These are phyloP conservation scores for Habrosyne pyritoides DNA, from an alignment of 2,888 invertebrate species.

Conservation along the genomic window DNA sequence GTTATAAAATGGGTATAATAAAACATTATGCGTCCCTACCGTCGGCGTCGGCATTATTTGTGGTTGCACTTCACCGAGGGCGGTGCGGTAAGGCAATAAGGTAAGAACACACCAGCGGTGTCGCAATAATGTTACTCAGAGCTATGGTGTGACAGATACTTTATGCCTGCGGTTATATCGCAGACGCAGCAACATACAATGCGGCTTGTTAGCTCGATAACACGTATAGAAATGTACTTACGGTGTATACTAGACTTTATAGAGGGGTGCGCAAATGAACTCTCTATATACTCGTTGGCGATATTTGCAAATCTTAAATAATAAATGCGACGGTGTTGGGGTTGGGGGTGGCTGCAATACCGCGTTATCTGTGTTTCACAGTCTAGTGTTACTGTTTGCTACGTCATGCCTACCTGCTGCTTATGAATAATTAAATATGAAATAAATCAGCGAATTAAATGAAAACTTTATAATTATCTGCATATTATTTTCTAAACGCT, in stretches of 20 bases:
- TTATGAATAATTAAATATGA: neutral
- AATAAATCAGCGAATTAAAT: neutral
- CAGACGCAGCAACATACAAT: slow-evolving; percentile 30
- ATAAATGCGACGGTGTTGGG: slow-evolving; percentile 62
- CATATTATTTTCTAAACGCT: no score
- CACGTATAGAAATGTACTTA: slow-evolving; percentile 27
- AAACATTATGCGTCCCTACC: slow-evolving; percentile 73
- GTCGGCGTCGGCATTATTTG: slow-evolving; percentile 56
- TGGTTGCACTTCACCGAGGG: slow-evolving; percentile 65
- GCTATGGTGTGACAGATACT: slow-evolving; percentile 53
- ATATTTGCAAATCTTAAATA: slow-evolving; percentile 74
- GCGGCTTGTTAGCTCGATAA: slow-evolving; percentile 41
- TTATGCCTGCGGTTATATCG: slow-evolving; percentile 51
- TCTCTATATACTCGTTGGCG: slow-evolving; percentile 35
- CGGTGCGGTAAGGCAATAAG: slow-evolving; percentile 54
- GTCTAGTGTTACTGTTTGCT: slow-evolving; percentile 31
- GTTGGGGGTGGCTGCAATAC: slow-evolving; percentile 35
- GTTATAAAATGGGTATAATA: slow-evolving; percentile 74
- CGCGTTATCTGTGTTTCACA: slow-evolving; percentile 63
- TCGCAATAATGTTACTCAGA: slow-evolving; percentile 48
- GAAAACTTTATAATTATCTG: no score
- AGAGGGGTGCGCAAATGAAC: slow-evolving; percentile 52
- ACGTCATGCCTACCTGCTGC: slow-evolving; percentile 8
- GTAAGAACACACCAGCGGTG: slow-evolving; percentile 48
- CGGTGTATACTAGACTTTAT: slow-evolving; percentile 48